These are phyloP conservation scores for Palythoa grandis DNA, from an alignment of 92 coral and sea anemone species.

Conservation along the genomic window DNA sequence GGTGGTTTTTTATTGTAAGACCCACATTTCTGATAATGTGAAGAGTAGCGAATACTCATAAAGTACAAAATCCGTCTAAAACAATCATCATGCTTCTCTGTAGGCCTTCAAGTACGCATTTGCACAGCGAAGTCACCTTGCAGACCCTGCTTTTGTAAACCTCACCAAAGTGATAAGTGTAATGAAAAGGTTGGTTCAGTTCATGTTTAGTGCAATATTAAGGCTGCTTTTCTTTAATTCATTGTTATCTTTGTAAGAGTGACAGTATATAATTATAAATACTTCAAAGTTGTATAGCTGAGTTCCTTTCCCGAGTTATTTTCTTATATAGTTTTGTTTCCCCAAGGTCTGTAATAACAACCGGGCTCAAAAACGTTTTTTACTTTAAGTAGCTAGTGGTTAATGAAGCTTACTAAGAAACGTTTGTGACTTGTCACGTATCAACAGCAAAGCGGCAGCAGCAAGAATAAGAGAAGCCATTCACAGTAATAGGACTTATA, in stretches of 20 bases:
- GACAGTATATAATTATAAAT: too few relatives aligned
- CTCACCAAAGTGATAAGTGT: conserved; percentile 51
- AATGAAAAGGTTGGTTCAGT: conserved; percentile 76
- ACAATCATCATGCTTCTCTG: not conserved
- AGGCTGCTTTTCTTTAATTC: not conserved
- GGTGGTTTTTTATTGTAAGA: too few relatives aligned
- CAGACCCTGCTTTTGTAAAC: conserved; percentile 66
- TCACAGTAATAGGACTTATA: conserved; percentile 65
- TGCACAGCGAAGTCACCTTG: conserved; percentile 88
- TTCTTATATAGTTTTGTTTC: too few relatives aligned
- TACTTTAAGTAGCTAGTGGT: not conserved
- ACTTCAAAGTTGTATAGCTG: too few relatives aligned
- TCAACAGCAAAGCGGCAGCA: conserved; percentile 80
- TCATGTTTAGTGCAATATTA: not conserved
- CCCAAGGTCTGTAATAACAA: too few relatives aligned
- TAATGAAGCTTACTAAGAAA: not conserved
- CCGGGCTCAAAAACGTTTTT: too few relatives aligned
- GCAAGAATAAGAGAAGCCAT: conserved; percentile 58
- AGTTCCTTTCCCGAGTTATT: too few relatives aligned
- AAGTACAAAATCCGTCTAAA: not conserved
- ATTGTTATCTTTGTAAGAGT: not conserved
- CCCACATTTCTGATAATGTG: not conserved
- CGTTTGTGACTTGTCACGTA: not conserved
- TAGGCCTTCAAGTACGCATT: conserved; percentile 93
- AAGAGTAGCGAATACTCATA: not conserved